A percentile compares a stretch with the other conserved stretches of the same genome.
These are phyloP conservation scores for Echinarachnius parma DNA, from an alignment of 53 echinoderm and acorn worm species.

Conservation along the genomic window DNA sequence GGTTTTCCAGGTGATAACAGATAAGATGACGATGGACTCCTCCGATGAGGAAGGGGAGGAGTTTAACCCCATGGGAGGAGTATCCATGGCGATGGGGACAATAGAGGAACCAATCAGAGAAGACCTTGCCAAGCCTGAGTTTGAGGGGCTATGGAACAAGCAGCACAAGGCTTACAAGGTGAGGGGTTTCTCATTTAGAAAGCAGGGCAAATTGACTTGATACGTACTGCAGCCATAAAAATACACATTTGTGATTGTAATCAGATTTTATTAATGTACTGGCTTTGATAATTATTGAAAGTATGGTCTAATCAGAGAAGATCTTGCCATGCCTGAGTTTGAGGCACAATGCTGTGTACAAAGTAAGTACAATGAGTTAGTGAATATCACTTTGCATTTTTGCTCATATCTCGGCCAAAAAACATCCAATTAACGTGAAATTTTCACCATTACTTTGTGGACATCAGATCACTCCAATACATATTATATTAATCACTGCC, in stretches of 20 bases:
- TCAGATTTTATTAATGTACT: no score
- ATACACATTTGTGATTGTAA: no score
- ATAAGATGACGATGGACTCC: conserved; percentile 47
- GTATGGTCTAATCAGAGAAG: conserved; percentile 68
- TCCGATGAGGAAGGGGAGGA: conserved; percentile 71
- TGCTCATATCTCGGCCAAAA: no score
- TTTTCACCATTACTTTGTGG: no score
- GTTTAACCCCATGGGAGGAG: conserved; percentile 58
- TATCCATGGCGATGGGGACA: conserved; percentile 56
- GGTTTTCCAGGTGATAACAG: conserved; percentile 26
- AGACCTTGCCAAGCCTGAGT: conserved; percentile 93
- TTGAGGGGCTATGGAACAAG: conserved; percentile 93
- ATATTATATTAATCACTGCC: no score
- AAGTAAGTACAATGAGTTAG: no score
- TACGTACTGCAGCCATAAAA: no score
- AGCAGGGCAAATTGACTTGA: no score
- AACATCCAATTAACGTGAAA: no score
- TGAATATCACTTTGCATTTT: no score
- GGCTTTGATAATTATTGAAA: no score
- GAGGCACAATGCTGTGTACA: conserved; percentile 93
- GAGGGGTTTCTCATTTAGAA: not conserved
- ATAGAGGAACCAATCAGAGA: conserved; percentile 69
- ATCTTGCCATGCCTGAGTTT: conserved; percentile 98
- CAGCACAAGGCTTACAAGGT: conserved; percentile 85
- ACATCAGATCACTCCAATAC: no score